Conservation (phyloP, 2,797 vertebrate genomes). For the Artibeus lituratus region DNA sequence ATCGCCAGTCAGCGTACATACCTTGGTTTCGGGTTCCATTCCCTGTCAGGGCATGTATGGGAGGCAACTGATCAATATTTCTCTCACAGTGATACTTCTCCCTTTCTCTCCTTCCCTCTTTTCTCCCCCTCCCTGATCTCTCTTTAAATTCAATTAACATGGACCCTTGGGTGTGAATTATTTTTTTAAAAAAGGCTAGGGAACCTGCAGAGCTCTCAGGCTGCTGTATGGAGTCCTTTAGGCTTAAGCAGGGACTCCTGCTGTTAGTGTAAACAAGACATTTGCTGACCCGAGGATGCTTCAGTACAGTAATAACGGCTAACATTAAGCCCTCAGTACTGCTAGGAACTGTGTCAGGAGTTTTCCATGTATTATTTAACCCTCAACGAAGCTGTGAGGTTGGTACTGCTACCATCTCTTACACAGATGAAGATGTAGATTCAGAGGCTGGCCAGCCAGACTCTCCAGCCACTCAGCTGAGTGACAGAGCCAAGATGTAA, state of each 20-base stretch:
- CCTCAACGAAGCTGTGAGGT: neutral
- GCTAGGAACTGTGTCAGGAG: neutral
- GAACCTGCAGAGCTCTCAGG: neutral
- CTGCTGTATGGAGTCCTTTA: neutral
- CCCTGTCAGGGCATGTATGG: no score
- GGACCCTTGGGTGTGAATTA: neutral
- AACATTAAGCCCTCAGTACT: neutral
- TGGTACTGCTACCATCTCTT: neutral
- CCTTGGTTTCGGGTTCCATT: neutral
- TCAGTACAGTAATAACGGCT: neutral
- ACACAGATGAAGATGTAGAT: neutral
- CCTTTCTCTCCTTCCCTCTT: no score
- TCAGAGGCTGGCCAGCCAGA: neutral
- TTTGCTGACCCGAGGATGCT: neutral
- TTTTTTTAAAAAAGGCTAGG: neutral
- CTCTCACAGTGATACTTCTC: no score
- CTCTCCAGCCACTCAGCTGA: neutral
- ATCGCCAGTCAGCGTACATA: neutral
- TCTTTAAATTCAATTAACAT: neutral
- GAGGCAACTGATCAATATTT: neutral
- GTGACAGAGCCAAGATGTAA: neutral
- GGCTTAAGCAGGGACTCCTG: neutral
- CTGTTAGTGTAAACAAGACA: neutral
- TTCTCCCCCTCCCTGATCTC: neutral
- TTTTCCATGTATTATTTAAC: neutral